Evolutionary conservation across 2,888 invertebrate species (phyloP).

Genomic region (Drosophila vallismaia): DNA sequence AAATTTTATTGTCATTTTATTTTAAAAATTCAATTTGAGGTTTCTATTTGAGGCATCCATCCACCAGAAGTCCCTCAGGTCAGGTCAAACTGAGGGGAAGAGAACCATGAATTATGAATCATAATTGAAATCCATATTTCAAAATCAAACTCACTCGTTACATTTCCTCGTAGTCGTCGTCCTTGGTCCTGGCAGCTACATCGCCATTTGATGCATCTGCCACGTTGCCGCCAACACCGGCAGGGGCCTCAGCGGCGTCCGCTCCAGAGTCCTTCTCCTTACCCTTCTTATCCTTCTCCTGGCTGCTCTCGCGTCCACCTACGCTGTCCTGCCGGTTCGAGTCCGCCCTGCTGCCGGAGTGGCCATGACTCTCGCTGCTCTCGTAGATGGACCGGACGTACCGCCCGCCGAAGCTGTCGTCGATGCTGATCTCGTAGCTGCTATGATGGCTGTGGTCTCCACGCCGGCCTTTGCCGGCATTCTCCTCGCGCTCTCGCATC

Average conservation of each 20-base stretch:
- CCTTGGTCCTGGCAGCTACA: not conserved
- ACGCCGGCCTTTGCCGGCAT: not conserved
- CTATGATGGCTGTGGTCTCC: constrained; percentile 62
- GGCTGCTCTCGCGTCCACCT: constrained; percentile 6
- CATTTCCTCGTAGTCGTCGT: constrained; percentile 59
- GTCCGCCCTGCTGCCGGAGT: constrained; percentile 43
- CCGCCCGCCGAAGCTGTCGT: constrained; percentile 69
- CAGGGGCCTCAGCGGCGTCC: not conserved
- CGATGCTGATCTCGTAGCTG: constrained; percentile 73
- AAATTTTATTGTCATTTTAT: constrained; percentile 26
- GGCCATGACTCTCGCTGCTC: constrained; percentile 66
- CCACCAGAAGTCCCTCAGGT: not conserved
- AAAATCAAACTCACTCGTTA: constrained; percentile 6
- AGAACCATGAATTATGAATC: no score
- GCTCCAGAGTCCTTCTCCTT: not conserved
- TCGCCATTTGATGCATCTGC: not conserved
- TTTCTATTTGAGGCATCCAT: not conserved
- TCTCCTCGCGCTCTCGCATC: not conserved
- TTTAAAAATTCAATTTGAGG: constrained; percentile 16
- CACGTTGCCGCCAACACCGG: not conserved
- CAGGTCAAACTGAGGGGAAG: not conserved
- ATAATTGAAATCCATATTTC: not conserved
- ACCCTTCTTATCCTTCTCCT: not conserved
- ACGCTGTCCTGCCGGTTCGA: constrained; percentile 30
- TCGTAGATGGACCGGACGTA: constrained; percentile 70